phyloP scores from a whole-genome alignment of 2,113 vertebrate species.

The Pitta sordida region DNA sequence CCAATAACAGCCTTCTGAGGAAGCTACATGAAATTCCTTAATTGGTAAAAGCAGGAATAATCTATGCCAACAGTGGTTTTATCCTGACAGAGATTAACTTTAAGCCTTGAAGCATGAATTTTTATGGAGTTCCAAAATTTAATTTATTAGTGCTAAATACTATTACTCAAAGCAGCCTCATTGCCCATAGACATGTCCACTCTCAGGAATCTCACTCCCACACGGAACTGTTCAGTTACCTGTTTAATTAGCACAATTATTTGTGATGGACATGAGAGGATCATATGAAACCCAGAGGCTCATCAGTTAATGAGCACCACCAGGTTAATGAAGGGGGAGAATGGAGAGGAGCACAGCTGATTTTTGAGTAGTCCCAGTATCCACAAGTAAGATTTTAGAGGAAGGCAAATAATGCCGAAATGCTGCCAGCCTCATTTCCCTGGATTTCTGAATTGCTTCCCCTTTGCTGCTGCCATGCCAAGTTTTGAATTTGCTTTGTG shows the following conservation, averaged over 20 bases:
- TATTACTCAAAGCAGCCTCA: background rate
- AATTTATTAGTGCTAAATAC: slow-evolving; percentile 19
- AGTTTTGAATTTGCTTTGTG: background rate
- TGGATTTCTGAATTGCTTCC: slow-evolving; percentile 2
- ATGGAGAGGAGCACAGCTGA: background rate
- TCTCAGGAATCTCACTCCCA: background rate
- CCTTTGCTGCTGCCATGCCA: background rate
- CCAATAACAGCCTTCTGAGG: background rate
- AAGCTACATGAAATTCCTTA: background rate
- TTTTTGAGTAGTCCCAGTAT: background rate
- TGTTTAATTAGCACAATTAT: background rate
- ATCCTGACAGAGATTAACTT: slow-evolving; percentile 6
- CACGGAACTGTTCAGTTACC: rapidly evolving
- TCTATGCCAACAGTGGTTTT: background rate
- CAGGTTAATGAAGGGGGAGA: background rate
- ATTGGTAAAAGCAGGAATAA: background rate
- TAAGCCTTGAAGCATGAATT: background rate
- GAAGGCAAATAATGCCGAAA: slow-evolving; percentile 1
- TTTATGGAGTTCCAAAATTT: background rate
- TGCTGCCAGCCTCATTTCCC: background rate
- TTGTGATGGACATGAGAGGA: background rate
- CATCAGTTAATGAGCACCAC: background rate
- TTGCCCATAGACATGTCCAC: background rate
- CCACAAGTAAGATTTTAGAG: background rate
- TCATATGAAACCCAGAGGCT: background rate